Percentiles rank a stretch among this genome's conserved stretches.
Conservation (phyloP, 30 jellyfish, hydroid and myxozoan species). For the Aurelia coerulea region DNA sequence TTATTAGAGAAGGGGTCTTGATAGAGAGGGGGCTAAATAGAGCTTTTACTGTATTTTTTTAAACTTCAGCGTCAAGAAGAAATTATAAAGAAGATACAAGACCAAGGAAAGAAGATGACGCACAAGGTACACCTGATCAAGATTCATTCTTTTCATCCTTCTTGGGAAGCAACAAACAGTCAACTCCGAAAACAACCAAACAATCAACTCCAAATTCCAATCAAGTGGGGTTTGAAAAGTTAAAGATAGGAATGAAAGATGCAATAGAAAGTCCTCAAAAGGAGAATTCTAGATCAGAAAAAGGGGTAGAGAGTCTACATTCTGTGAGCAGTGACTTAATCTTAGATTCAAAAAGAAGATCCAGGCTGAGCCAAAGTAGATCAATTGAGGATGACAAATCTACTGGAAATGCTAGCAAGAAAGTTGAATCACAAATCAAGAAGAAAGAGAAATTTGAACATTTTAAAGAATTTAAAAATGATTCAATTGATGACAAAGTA, state of each 20-base stretch:
- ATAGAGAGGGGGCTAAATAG: no score
- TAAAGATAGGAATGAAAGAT: no score
- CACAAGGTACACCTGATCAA: conserved; percentile 9
- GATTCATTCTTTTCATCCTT: conserved; percentile 35
- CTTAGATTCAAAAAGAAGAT: no score
- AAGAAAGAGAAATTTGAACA: neutral
- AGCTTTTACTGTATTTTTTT: no score
- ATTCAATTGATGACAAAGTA: no score
- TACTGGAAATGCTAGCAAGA: neutral
- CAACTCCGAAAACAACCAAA: conserved; percentile 32
- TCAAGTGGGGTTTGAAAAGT: no score
- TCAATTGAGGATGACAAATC: no score
- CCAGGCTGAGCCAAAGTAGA: no score
- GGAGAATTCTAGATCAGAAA: neutral
- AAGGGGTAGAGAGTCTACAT: neutral
- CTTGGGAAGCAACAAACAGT: conserved; percentile 39
- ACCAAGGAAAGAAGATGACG: neutral
- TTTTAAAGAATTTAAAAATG: neutral
- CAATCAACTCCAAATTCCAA: neutral
- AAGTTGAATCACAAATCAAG: neutral
- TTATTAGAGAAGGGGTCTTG: no score
- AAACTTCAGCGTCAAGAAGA: neutral
- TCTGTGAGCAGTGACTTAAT: neutral
- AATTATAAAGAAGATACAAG: neutral
- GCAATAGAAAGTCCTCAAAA: no score